Evolutionary conservation across 2,888 invertebrate genomes (phyloP).

Genomic region (Lagria hirta): DNA sequence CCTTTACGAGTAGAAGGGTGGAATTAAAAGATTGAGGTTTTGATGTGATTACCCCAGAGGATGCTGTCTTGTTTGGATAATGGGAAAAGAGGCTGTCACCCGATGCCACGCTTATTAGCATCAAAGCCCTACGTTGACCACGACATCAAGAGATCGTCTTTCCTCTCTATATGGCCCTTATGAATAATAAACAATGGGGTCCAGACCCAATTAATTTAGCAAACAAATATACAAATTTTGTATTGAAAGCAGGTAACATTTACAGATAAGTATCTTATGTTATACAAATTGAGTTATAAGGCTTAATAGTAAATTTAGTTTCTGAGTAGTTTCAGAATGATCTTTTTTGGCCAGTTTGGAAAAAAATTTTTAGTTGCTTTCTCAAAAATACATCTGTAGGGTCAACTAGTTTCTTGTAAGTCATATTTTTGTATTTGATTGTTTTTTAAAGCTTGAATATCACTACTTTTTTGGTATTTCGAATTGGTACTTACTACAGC

Average conservation of each 20-base stretch:
- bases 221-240: slow-evolving; percentile 21
- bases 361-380: no score
- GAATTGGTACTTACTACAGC: no score
- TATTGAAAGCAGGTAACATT: background rate
- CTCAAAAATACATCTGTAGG: no score
- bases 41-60: slow-evolving; percentile 44
- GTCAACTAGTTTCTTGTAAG: no score
- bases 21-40: slow-evolving; percentile 27
- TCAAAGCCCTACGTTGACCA: slow-evolving; percentile 35
- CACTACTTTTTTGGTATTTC: no score
- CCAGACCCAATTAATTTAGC: slow-evolving; percentile 22
- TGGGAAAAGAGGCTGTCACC: slow-evolving; percentile 44
- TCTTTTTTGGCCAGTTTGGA: no score
- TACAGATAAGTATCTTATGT: no score
- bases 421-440: no score
- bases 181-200: slow-evolving; percentile 42
- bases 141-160: slow-evolving; percentile 47
- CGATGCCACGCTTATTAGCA: slow-evolving; percentile 34
- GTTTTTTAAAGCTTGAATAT: no score
- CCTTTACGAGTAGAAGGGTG: slow-evolving; percentile 3
- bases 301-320: no score
- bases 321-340: no score
- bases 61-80: slow-evolving; percentile 45
- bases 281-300: no score
- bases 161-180: slow-evolving; percentile 41